Conservation (phyloP, 2,888 invertebrate species). For the Spatulosminthurus flaviceps region DNA sequence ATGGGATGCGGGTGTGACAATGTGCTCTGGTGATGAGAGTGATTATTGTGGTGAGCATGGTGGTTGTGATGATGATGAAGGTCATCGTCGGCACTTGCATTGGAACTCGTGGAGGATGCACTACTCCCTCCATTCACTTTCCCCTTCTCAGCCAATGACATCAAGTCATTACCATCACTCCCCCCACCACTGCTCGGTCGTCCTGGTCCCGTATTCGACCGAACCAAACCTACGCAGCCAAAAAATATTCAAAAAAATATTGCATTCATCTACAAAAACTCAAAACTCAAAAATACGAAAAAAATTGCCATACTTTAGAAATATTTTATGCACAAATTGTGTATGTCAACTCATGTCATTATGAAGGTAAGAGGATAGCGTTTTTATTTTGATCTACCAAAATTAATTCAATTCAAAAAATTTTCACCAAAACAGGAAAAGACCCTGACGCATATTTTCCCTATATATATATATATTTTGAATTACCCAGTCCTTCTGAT, state of each 20-base stretch:
- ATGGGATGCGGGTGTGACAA: constrained; percentile 42
- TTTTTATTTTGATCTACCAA: no score
- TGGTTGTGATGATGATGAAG: constrained; percentile 52
- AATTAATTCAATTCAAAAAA: no score
- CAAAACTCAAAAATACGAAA: no score
- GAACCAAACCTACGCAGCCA: constrained; percentile 34
- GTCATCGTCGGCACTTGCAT: constrained; percentile 70
- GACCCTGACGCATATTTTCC: no score
- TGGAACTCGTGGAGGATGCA: constrained; percentile 70
- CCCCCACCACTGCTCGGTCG: constrained; percentile 16
- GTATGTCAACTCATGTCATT: not conserved
- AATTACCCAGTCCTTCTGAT: no score
- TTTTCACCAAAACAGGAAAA: no score
- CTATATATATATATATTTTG: no score
- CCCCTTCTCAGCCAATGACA: constrained; percentile 70
- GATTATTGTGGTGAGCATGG: constrained; percentile 39
- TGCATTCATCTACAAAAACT: not conserved
- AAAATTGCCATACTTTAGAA: not conserved
- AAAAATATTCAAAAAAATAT: not conserved
- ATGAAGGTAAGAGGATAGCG: no score
- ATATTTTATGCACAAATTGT: not conserved
- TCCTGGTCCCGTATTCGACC: constrained; percentile 44
- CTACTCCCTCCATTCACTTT: constrained; percentile 68
- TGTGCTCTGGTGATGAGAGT: constrained; percentile 30
- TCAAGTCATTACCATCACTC: constrained; percentile 66